Percentiles rank a stretch among this genome's conserved stretches.
Evolutionary conservation across 2,113 vertebrate genomes (phyloP).

Genomic region (Dipodomys spectabilis): DNA sequence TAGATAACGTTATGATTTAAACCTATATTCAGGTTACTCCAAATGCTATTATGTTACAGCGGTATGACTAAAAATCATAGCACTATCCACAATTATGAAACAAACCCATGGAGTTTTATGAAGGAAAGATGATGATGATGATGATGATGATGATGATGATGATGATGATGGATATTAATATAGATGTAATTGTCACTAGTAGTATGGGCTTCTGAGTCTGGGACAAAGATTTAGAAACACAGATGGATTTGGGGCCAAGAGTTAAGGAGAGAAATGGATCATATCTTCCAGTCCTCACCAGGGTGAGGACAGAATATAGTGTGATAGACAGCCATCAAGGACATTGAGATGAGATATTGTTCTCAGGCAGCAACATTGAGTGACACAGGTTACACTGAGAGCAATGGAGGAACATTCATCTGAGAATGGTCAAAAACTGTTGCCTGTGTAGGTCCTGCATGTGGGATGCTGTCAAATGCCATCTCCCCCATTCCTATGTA

Average conservation of each 20-base stretch:
- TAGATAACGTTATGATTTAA: accelerated
- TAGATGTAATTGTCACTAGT: neutral
- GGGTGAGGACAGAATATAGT: too few species aligned
- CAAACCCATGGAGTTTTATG: neutral
- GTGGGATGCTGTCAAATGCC: neutral
- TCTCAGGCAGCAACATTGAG: neutral
- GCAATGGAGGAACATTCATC: too few species aligned
- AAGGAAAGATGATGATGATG: too few species aligned
- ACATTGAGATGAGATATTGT: neutral
- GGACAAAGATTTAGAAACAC: neutral
- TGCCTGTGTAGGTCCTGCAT: too few species aligned
- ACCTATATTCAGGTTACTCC: too few species aligned
- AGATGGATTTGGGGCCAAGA: neutral
- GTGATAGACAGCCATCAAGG: too few species aligned
- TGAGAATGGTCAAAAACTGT: too few species aligned
- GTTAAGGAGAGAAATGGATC: too few species aligned
- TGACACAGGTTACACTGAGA: too few species aligned
- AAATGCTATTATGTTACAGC: neutral
- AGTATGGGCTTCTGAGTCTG: neutral
- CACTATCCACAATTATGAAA: neutral
- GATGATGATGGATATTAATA: too few species aligned
- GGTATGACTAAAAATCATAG: neutral
- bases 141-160: too few species aligned
- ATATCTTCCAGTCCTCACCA: neutral
- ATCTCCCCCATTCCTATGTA: too few species aligned